Conservation (phyloP, 2,113 vertebrate species). For the Triplophysa siluroides region DNA sequence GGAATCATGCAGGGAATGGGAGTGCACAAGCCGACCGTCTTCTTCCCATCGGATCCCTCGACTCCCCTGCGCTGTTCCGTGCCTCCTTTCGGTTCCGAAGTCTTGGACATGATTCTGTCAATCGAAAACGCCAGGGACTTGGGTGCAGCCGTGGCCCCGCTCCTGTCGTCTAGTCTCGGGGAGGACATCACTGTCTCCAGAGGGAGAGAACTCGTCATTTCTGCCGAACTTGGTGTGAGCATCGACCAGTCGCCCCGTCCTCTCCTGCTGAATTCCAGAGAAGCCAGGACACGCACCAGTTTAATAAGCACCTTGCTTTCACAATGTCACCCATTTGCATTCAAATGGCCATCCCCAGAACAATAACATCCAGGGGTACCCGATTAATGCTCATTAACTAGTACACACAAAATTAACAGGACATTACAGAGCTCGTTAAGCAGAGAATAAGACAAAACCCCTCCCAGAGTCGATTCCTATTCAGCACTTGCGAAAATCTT, state of each 20-base stretch:
- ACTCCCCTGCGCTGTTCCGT: constrained; percentile 73
- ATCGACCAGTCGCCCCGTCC: constrained; percentile 74
- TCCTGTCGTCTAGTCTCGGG: constrained; percentile 77
- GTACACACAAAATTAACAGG: constrained; percentile 81
- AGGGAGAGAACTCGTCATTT: constrained; percentile 90
- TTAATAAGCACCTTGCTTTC: constrained; percentile 90
- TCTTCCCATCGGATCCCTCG: constrained; percentile 78
- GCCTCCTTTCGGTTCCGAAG: constrained; percentile 81
- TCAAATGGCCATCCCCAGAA: constrained; percentile 85
- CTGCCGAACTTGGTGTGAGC: constrained; percentile 76
- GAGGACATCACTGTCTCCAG: constrained; percentile 90
- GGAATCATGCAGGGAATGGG: constrained; percentile 95
- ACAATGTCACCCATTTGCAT: constrained; percentile 89
- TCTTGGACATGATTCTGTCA: constrained; percentile 98
- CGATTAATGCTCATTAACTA: constrained; percentile 92
- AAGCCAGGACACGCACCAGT: constrained; percentile 86
- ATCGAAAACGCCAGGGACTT: constrained; percentile 98
- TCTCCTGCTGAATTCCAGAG: constrained; percentile 85
- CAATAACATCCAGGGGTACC: constrained; percentile 90
- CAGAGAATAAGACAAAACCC: constrained; percentile 57
- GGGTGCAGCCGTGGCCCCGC: constrained; percentile 80
- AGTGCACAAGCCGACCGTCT: constrained; percentile 84
- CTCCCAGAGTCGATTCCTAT: constrained; percentile 60
- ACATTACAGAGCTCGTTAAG: constrained; percentile 80
- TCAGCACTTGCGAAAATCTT: constrained; percentile 60